Percentiles rank a stretch among this genome's conserved stretches.
These are phyloP conservation scores for Cricetomys ansorgei DNA, from an alignment of 2,113 vertebrate genomes.

Conservation along the genomic window DNA sequence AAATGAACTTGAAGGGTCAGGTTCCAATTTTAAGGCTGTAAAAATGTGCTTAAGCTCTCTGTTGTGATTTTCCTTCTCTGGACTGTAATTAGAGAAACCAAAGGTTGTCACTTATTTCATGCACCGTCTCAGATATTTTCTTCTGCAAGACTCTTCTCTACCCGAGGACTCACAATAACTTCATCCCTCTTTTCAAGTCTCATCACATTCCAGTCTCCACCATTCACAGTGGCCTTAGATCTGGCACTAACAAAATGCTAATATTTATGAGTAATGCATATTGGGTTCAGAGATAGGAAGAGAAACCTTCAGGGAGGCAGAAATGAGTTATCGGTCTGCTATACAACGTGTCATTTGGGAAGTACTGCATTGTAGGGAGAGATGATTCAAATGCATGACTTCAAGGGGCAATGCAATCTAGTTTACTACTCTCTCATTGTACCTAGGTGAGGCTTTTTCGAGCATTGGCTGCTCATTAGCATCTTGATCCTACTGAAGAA, in stretches of 20 bases:
- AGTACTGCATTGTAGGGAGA: constrained; percentile 46
- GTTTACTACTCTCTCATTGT: constrained; percentile 74
- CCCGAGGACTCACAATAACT: constrained; percentile 58
- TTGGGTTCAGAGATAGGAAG: constrained; percentile 68
- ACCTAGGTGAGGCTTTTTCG: constrained; percentile 67
- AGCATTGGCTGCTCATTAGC: constrained; percentile 67
- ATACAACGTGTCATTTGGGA: constrained; percentile 75
- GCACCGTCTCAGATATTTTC: constrained; percentile 24
- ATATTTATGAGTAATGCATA: constrained; percentile 74
- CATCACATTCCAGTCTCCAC: constrained; percentile 69
- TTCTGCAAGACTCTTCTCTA: constrained; percentile 48
- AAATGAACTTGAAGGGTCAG: constrained; percentile 47
- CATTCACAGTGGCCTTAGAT: constrained; percentile 75
- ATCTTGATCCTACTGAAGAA: constrained; percentile 39
- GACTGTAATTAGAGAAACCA: constrained; percentile 62
- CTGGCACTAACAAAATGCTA: constrained; percentile 69
- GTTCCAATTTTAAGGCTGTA: constrained; percentile 34
- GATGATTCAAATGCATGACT: constrained; percentile 62
- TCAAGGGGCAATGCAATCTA: constrained; percentile 64
- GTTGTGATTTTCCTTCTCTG: constrained; percentile 48
- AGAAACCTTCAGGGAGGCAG: constrained; percentile 74
- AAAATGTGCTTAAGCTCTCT: constrained; percentile 47
- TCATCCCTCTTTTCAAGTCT: constrained; percentile 72
- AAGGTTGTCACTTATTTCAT: constrained; percentile 51
- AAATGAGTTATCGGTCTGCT: constrained; percentile 75